Conservation (phyloP, 2,888 invertebrate species). For the Brachyptera risi region DNA sequence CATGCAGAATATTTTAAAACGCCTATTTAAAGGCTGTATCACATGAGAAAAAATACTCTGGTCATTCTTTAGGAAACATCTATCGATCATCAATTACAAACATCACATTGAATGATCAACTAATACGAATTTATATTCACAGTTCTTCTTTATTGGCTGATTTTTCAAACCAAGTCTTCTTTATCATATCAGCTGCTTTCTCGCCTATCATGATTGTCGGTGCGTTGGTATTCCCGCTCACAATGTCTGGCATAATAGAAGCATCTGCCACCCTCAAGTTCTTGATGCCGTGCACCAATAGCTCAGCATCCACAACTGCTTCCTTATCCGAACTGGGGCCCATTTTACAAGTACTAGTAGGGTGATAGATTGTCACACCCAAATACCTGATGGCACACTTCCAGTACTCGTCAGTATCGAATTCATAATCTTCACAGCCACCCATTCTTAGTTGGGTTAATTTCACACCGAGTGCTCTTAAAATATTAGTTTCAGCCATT, state of each 20-base stretch:
- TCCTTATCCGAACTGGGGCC: constrained; percentile 48
- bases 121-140: too few relatives aligned
- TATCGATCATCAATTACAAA: too few relatives aligned
- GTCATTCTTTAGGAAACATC: too few relatives aligned
- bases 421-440: constrained; percentile 4
- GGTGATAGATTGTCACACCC: constrained; percentile 37
- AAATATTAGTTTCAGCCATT: constrained; percentile 32
- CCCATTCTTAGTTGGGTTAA: constrained; percentile 21
- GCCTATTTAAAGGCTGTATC: too few relatives aligned
- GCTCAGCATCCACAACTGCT: constrained; percentile 55
- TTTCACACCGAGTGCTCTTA: constrained; percentile 10
- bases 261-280: constrained; percentile 59
- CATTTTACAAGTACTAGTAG: constrained; percentile 54
- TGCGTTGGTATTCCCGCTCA: constrained; percentile 60
- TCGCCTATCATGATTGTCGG: constrained; percentile 62
- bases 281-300: constrained; percentile 52
- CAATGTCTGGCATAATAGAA: constrained; percentile 60
- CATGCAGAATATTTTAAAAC: too few relatives aligned
- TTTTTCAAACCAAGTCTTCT: constrained; percentile 49
- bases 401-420: constrained; percentile 38
- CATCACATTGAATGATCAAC: too few relatives aligned
- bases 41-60: too few relatives aligned
- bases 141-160: too few relatives aligned
- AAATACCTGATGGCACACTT: constrained; percentile 37
- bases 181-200: constrained; percentile 61